Conservation (phyloP, 2,113 vertebrate species). For the Melanotaenia duboulayi region DNA sequence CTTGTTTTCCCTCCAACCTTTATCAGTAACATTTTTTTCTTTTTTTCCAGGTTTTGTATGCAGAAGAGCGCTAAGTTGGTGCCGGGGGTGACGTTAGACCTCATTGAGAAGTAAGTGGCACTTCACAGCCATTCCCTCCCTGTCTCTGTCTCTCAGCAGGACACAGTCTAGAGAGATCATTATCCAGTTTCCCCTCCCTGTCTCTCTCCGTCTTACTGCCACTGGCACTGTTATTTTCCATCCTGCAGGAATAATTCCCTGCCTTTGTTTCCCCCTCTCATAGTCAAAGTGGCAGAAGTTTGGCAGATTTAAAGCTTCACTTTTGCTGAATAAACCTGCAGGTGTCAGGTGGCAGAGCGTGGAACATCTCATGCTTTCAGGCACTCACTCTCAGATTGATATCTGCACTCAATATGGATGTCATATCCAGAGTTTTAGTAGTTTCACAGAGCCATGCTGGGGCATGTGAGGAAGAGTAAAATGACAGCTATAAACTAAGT, state of each 20-base stretch:
- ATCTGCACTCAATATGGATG: conserved; percentile 44
- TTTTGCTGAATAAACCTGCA: conserved; percentile 58
- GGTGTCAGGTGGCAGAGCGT: conserved; percentile 26
- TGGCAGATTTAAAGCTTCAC: conserved; percentile 70
- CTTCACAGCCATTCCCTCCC: conserved; percentile 7
- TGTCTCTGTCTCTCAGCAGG: conserved; percentile 17
- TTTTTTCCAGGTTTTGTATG: conserved; percentile 93
- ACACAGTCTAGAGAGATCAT: conserved; percentile 29
- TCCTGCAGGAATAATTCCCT: conserved; percentile 54
- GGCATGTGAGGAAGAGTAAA: conserved; percentile 11
- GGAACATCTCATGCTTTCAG: conserved; percentile 58
- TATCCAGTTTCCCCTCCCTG: conserved; percentile 27
- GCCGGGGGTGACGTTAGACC: conserved; percentile 97
- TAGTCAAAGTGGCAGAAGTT: conserved; percentile 48
- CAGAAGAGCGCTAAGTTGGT: conserved; percentile 98
- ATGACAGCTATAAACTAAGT: conserved; percentile 42
- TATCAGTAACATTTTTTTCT: conserved; percentile 10
- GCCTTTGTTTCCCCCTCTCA: conserved; percentile 48
- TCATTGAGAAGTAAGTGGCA: conserved; percentile 96
- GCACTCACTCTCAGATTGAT: conserved; percentile 59
- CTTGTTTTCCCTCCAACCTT: conserved; percentile 32
- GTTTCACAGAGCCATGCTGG: conserved; percentile 18
- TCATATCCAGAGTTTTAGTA: conserved; percentile 52
- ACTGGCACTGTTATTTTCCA: conserved; percentile 52
- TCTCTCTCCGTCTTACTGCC: conserved; percentile 22